Percentiles rank a stretch among this genome's conserved stretches.
phyloP scores from a whole-genome alignment of 2,113 vertebrate species.

The Danio rerio region GRCz12tu NC_133179.1:20095001-20095500 shows the following conservation, averaged over 20 bases:
- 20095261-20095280: neutral
- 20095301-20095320: slow-evolving; percentile 16
- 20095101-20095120: neutral
- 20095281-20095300: neutral
- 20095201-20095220: neutral
- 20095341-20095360: slow-evolving; percentile 3
- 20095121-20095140: slow-evolving; percentile 8
- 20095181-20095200: neutral
- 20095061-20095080: neutral
- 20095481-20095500: neutral
- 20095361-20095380: neutral
- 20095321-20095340: neutral
- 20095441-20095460: neutral
- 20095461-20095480: neutral
- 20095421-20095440: neutral
- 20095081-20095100: neutral
- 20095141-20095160: slow-evolving; percentile 29
- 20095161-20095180: slow-evolving; percentile 10
- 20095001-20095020: neutral
- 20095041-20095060: neutral
- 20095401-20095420: neutral
- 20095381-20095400: neutral
- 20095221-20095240: slow-evolving; percentile 31
- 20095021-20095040: neutral
- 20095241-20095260: slow-evolving; percentile 32